Percentiles rank a stretch among this genome's conserved stretches.
Conservation (phyloP, 2,113 vertebrate genomes). For the Dicerorhinus sumatrensis region DNA sequence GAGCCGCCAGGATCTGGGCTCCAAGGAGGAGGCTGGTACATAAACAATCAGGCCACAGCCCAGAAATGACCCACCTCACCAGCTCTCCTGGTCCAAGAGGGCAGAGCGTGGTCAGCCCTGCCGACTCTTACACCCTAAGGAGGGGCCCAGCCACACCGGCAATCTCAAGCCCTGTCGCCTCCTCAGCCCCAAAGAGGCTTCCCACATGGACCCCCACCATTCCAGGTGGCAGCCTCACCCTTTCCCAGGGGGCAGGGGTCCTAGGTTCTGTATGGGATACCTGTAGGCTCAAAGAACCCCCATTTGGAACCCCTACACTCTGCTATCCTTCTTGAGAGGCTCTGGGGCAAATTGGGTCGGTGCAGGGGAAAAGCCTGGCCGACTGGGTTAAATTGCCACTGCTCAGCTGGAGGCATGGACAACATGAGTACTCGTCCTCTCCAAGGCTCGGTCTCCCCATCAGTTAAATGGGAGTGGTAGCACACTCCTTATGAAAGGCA, state of each 20-base stretch:
- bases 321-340: neutral
- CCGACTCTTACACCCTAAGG: neutral
- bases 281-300: neutral
- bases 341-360: neutral
- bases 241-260: neutral
- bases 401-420: no score
- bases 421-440: neutral
- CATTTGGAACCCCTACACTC: neutral
- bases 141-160: neutral
- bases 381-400: neutral
- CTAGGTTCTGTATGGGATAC: neutral
- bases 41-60: neutral
- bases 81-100: neutral
- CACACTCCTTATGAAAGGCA: neutral
- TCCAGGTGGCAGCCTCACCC: neutral
- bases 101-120: neutral
- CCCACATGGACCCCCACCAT: neutral
- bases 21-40: neutral
- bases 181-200: neutral
- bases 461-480: neutral
- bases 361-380: neutral
- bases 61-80: neutral
- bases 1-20: neutral
- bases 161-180: neutral
- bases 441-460: neutral